Evolutionary conservation across 1,140 invertebrate species (phyloP), one percentile per base, ranked within the genome.

Genomic region (Pseudobourletiella spinata): DNA sequence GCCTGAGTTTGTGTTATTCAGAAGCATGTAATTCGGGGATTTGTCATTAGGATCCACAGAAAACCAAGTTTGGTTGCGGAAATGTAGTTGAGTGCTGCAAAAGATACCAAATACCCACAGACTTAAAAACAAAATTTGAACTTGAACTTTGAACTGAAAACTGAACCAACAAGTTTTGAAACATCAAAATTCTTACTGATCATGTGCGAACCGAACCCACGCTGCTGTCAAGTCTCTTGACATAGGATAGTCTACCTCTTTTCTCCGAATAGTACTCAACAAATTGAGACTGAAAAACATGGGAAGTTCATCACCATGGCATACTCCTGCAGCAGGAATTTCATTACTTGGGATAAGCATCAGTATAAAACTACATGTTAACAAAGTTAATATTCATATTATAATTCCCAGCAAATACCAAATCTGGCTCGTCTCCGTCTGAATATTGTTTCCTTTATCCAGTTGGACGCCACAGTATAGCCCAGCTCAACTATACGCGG

Each of bases 401-500:
- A n/a, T n/a, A n/a, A 30, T 55, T 29, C 6, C 6, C 14, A 15
- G 22, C 2, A 11, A 20, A 14, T 28, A 46, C 57, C 57, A 26
- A 43, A 57, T 59, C 43, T 59, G 15, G 28, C 26, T 1, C 43
- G 24, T 32, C 35, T 24, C n/a, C 57, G 26, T 28, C 57, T 25
- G 18, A 46, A 59, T 8, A 59, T 29, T 11, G 25, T 59, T 29
- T 44, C 18, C 3, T 30, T 25, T 29, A 59, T 18, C 57, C 57
- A 59, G n/a, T 44, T 44, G 28, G n/a, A 32, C 26, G 44, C 43
- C 18, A 48, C 28, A 2, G 57, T 30, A 42, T 46, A 46, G 43
- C 39, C 57, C 42, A 59, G 28, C 24, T 59, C 57, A 18, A 59
- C 25, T 59, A 59, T n/a, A 48, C 57, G 29, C 42, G 44, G 44